A percentile compares a stretch with the other conserved stretches of the same genome.
Evolutionary conservation across 1,140 invertebrate species (phyloP).

Genomic region (Acromyrmex echinatior): DNA sequence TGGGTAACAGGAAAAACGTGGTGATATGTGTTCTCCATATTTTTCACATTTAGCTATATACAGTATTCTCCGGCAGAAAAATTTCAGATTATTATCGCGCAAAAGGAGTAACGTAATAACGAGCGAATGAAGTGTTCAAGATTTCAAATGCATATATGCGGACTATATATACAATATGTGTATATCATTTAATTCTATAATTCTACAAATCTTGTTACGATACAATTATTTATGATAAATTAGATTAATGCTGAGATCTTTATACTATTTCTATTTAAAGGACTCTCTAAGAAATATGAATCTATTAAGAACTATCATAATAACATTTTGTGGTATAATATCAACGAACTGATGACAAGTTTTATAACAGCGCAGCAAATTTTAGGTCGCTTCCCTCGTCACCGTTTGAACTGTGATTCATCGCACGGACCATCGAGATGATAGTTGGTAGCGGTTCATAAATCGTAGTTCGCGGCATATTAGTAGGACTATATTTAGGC

Average conservation of each 20-base stretch:
- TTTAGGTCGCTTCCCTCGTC: not conserved
- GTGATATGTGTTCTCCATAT: not conserved
- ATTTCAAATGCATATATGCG: not conserved
- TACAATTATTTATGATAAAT: constrained; percentile 8
- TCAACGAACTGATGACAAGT: constrained; percentile 6
- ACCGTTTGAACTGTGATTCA: constrained; percentile 41
- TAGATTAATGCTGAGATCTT: not conserved
- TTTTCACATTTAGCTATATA: constrained; percentile 28
- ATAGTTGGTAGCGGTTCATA: constrained; percentile 45
- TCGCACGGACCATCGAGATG: constrained; percentile 28
- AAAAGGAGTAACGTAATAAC: not conserved
- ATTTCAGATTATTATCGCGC: constrained; percentile 1
- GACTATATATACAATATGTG: no score
- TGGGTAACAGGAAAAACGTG: constrained; percentile 29
- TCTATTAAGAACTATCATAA: not conserved
- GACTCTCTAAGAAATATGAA: not conserved
- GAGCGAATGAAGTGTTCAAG: not conserved
- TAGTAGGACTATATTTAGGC: constrained; percentile 69
- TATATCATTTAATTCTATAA: not conserved
- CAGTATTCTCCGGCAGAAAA: not conserved
- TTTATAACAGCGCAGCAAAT: constrained; percentile 9
- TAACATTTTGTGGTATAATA: not conserved
- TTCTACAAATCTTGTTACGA: not conserved
- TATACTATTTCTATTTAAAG: not conserved
- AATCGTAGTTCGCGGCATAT: constrained; percentile 47